Conservation (phyloP, 2,797 vertebrate species). For the Poecilia wingei region DNA sequence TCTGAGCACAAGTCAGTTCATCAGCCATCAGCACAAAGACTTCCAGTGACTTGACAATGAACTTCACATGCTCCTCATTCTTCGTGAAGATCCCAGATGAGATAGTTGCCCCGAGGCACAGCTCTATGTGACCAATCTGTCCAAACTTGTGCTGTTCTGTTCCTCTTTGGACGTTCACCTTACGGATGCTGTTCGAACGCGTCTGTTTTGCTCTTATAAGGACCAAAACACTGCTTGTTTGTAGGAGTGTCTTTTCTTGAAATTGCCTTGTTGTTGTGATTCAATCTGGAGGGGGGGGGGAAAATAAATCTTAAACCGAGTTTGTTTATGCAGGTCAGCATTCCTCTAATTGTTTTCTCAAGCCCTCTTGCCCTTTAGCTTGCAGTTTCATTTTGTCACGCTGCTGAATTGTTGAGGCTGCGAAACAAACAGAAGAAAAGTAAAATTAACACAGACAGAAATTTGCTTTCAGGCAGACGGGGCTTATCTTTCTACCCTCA, state of each 20-base stretch:
- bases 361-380: slow-evolving; percentile 38
- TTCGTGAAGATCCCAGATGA: slow-evolving; percentile 2
- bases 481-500: slow-evolving; percentile 9
- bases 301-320: slow-evolving; percentile 25
- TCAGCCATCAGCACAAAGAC: slow-evolving; percentile 17
- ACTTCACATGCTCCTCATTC: slow-evolving; percentile 11
- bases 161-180: slow-evolving; percentile 24
- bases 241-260: slow-evolving; percentile 27
- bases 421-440: slow-evolving; percentile 40
- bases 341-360: slow-evolving; percentile 32
- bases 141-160: slow-evolving; percentile 34
- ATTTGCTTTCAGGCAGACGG: slow-evolving; percentile 39
- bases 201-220: slow-evolving; percentile 15
- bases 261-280: slow-evolving; percentile 34
- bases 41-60: slow-evolving; percentile 3
- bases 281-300: slow-evolving; percentile 25
- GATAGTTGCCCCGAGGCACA: slow-evolving; percentile 7
- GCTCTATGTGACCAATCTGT: slow-evolving; percentile 12
- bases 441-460: slow-evolving; percentile 53
- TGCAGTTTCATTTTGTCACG: slow-evolving; percentile 56
- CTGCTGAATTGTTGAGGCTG: slow-evolving; percentile 58
- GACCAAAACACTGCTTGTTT: slow-evolving; percentile 36
- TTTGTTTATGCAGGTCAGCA: slow-evolving; percentile 39
- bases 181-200: slow-evolving; percentile 20
- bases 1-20: background rate